Evolutionary conservation across 1,140 invertebrate species (phyloP).

Genomic region (Zaprionus capensis): DNA sequence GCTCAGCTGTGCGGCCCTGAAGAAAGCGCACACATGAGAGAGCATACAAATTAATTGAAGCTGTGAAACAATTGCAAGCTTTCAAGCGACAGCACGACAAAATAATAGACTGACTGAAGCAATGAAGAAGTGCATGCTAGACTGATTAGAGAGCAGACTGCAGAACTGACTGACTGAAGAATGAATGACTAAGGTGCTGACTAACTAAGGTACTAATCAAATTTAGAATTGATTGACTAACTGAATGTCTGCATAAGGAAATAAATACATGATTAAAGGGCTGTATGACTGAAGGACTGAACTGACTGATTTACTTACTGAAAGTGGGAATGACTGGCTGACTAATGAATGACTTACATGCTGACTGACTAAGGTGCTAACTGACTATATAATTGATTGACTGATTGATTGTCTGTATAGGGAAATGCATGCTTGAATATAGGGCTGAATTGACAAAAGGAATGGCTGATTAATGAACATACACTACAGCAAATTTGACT

Average conservation of each 20-base stretch:
- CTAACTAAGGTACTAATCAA: background rate
- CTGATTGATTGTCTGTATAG: no score
- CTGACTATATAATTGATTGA: background rate
- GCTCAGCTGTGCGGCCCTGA: background rate
- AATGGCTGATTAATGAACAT: no score
- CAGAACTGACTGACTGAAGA: background rate
- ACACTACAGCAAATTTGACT: no score
- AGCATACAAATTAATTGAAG: slow-evolving; percentile 73
- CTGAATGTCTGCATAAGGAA: background rate
- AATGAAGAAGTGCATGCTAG: background rate
- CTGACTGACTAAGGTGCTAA: no score
- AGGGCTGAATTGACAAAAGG: no score
- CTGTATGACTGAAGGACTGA: no score
- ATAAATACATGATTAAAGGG: slow-evolving; percentile 11
- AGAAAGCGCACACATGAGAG: slow-evolving; percentile 30
- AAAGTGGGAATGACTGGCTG: no score
- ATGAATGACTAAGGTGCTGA: no score
- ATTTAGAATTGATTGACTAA: slow-evolving; percentile 2
- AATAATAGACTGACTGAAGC: slow-evolving; percentile 20
- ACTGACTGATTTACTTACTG: no score
- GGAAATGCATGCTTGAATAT: background rate
- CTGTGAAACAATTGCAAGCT: slow-evolving; percentile 75
- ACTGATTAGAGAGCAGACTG: no score
- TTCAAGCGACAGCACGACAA: slow-evolving; percentile 42
- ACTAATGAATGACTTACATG: no score